Evolutionary conservation across 2,888 invertebrate genomes (phyloP).

Genomic region (Ligdia adustata): DNA sequence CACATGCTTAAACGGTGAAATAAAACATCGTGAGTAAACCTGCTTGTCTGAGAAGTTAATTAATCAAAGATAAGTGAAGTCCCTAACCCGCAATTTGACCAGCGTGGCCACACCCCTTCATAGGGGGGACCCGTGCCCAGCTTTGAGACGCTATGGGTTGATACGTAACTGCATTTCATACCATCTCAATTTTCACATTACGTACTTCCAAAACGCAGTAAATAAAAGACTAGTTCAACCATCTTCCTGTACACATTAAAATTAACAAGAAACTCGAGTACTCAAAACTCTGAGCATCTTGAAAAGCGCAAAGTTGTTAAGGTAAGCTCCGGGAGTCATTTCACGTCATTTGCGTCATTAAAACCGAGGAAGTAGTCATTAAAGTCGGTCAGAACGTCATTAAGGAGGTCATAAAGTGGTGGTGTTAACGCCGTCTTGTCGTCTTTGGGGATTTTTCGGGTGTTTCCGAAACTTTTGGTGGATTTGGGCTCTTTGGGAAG

Average conservation of each 20-base stretch:
- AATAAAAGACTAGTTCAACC: background rate
- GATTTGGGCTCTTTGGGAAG: slow-evolving; percentile 16
- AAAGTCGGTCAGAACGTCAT: slow-evolving; percentile 56
- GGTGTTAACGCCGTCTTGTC: slow-evolving; percentile 6
- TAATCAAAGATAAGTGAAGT: no score
- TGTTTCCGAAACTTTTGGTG: slow-evolving; percentile 18
- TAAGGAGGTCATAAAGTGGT: slow-evolving; percentile 49
- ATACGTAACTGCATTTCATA: background rate
- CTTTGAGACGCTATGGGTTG: no score
- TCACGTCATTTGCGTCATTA: slow-evolving; percentile 68
- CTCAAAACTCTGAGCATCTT: slow-evolving; percentile 5
- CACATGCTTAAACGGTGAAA: no score
- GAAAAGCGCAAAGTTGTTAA: slow-evolving; percentile 58
- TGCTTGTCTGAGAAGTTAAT: no score
- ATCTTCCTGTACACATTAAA: slow-evolving; percentile 6
- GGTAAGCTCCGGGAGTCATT: slow-evolving; percentile 56
- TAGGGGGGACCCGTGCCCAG: no score
- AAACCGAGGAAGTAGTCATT: slow-evolving; percentile 58
- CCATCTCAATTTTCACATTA: no score
- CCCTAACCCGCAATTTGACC: no score
- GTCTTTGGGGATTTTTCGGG: slow-evolving; percentile 36
- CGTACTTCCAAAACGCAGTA: no score
- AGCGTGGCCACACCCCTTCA: no score
- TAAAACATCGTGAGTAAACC: no score
- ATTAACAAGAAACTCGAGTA: slow-evolving; percentile 13